Evolutionary conservation across 1,140 invertebrate species (phyloP), one percentile per base, ranked within the genome.

Genomic region (Luehdorfia chinensis): DNA sequence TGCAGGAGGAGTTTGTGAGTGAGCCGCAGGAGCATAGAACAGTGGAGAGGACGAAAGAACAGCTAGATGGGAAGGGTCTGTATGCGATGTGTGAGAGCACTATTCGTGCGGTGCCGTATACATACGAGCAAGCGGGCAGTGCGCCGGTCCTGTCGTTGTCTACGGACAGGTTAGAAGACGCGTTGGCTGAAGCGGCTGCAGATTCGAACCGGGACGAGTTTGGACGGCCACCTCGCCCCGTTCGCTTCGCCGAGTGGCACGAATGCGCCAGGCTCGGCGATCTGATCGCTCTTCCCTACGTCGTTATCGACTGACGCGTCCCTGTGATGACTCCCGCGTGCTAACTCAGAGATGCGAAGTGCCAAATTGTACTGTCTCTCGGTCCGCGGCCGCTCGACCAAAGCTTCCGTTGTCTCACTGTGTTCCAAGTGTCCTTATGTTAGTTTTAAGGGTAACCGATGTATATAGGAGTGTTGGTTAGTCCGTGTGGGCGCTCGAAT

Each of bases 281-380:
- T 90, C 62, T 93, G 89, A 68, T 89, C 90, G 83, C 92, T 88
- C 90, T 97, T 91, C 96, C 96, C 89, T 97, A 97, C 89, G 94
- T 96, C 88, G 92, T 96, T 76, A 94, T 95, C 87, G 94, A 96
- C 90, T 96, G 90, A 87, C 39, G 37, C 45, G n/a, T n/a, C n/a
- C n/a, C n/a, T n/a, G n/a, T n/a, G n/a, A n/a, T n/a, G n/a, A n/a
- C n/a, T n/a, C 21, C 44, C 8, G 12, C 47, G 36, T 13, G n/a
- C n/a, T n/a, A n/a, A n/a, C 14, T 14, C 14, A 14, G n/a, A 11
- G 4, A 15, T 41, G 34, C 44, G 21, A 23, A 43, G 54, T 58
- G 61, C 62, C 65, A 66, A 68, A 55, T 54, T 53, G 44, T 33
- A 28, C 45, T 31, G 15, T 15, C 30, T 28, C n/a, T n/a, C n/a